Evolutionary conservation across 2,888 invertebrate genomes (phyloP).

Genomic region (Drosophila merina): DNA sequence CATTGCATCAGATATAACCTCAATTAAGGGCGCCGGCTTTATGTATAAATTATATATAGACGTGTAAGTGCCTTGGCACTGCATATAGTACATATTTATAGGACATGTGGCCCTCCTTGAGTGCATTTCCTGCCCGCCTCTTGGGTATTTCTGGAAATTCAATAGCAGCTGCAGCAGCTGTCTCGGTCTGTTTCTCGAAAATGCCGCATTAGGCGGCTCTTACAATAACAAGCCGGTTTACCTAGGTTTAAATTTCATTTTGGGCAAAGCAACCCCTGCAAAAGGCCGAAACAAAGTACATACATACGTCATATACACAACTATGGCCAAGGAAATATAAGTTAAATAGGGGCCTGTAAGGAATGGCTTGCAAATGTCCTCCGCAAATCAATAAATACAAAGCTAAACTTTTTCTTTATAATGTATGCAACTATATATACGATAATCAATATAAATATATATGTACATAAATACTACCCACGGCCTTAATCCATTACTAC

Average conservation of each 20-base stretch:
- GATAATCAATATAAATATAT: not conserved
- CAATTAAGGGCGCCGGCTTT: constrained; percentile 27
- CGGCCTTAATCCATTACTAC: not conserved
- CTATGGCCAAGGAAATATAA: not conserved
- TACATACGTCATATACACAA: not conserved
- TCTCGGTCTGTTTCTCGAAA: constrained; percentile 47
- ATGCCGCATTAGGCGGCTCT: constrained; percentile 20
- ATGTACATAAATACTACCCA: not conserved
- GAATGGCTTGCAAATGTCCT: too few species aligned
- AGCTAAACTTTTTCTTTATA: too few species aligned
- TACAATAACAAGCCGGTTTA: constrained; percentile 56
- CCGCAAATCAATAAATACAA: too few species aligned
- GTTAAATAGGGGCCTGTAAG: too few species aligned
- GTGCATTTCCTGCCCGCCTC: constrained; percentile 55
- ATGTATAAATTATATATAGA: not conserved
- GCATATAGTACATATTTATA: constrained; percentile 1
- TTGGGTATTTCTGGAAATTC: constrained; percentile 46
- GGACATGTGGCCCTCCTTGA: constrained; percentile 23
- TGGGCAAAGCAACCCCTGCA: constrained; percentile 51
- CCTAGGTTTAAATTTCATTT: constrained; percentile 53
- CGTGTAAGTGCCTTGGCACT: not conserved
- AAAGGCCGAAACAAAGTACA: constrained; percentile 23
- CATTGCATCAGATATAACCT: constrained; percentile 31
- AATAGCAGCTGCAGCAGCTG: constrained; percentile 50
- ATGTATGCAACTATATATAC: not conserved